Conservation (phyloP, 1,140 invertebrate species). For the Proales similis region DNA sequence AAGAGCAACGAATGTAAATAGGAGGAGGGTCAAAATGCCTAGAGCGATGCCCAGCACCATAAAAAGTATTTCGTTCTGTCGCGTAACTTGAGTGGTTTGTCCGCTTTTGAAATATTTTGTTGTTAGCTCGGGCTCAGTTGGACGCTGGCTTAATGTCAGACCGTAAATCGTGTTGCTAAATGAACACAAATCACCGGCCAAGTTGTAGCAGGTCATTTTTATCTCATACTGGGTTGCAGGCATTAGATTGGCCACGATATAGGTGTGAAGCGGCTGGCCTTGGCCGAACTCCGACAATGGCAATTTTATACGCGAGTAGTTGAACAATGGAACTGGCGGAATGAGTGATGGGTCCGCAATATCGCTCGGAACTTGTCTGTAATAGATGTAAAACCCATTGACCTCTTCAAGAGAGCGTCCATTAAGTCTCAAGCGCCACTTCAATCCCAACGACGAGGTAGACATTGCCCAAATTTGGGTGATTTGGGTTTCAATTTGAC, state of each 20-base stretch:
- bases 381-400: conserved; percentile 35
- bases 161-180: conserved; percentile 27
- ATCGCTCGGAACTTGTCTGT: neutral
- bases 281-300: neutral
- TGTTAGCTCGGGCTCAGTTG: neutral
- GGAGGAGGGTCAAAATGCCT: conserved; percentile 47
- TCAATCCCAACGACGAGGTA: neutral
- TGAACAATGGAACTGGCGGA: conserved; percentile 23
- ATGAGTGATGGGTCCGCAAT: neutral
- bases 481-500: conserved; percentile 8
- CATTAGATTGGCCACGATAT: conserved; percentile 26
- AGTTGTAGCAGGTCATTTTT: conserved; percentile 24
- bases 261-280: neutral
- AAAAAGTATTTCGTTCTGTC: conserved; percentile 47
- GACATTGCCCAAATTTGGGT: conserved; percentile 35
- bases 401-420: too few relatives aligned
- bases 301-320: conserved; percentile 19
- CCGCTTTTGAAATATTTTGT: neutral
- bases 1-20: conserved; percentile 50
- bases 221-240: neutral
- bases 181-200: conserved; percentile 31
- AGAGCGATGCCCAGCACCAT: conserved; percentile 51
- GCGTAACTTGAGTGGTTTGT: neutral
- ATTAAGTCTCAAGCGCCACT: neutral
- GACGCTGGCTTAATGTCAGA: neutral